These are phyloP conservation scores for Drosophila paulistorum DNA, from an alignment of 1,140 invertebrate genomes.

Conservation along the genomic window DNA sequence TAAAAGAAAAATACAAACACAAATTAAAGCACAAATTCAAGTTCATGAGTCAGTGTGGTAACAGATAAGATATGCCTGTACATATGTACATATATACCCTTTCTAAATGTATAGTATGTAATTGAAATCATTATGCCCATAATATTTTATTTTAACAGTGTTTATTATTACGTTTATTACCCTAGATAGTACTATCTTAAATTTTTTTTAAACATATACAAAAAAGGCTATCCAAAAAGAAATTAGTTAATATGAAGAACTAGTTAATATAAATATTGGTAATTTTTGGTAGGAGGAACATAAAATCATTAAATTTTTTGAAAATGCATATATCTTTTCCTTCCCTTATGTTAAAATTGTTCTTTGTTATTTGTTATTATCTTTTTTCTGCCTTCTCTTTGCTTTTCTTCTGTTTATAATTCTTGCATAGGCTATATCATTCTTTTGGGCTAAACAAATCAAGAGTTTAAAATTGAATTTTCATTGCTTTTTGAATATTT, in stretches of 20 bases:
- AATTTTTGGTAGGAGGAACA: not conserved
- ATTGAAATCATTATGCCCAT: too few relatives aligned
- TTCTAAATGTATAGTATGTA: too few relatives aligned
- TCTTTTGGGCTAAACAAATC: not conserved
- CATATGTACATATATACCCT: too few relatives aligned
- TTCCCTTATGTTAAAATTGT: not conserved
- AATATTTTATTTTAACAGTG: too few relatives aligned
- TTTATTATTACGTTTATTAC: too few relatives aligned
- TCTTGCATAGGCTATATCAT: constrained; percentile 37
- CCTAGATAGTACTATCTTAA: too few relatives aligned
- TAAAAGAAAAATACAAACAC: not conserved
- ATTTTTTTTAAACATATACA: too few relatives aligned
- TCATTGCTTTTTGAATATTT: constrained; percentile 4
- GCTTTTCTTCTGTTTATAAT: constrained; percentile 36
- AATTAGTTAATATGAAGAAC: too few relatives aligned
- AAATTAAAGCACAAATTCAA: constrained; percentile 7
- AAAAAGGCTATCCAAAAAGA: too few relatives aligned
- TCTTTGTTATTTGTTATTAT: constrained; percentile 50
- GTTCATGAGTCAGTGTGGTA: constrained; percentile 37
- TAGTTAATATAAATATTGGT: too few relatives aligned
- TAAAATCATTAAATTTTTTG: too few relatives aligned
- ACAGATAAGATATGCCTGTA: constrained; percentile 30
- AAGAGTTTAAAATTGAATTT: not conserved
- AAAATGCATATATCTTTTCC: too few relatives aligned
- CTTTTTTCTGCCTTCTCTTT: constrained; percentile 28